phyloP scores from a whole-genome alignment of 2,888 invertebrate genomes.

The Lepidochrysops patricia region DNA sequence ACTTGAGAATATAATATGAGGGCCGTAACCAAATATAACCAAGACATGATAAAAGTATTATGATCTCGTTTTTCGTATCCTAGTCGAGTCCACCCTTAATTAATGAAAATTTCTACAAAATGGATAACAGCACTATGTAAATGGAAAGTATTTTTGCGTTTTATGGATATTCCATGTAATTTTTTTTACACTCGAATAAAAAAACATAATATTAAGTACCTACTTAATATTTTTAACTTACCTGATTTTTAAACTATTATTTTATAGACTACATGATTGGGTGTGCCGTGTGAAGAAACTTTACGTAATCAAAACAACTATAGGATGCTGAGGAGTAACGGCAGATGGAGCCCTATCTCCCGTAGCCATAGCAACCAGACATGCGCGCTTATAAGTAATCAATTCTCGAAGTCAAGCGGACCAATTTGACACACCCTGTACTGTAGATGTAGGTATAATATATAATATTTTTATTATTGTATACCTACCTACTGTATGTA shows the following conservation, averaged over 20 bases:
- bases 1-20: constrained; percentile 24
- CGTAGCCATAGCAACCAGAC: constrained; percentile 48
- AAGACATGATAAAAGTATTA: constrained; percentile 31
- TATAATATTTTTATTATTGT: too few species aligned
- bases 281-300: constrained; percentile 10
- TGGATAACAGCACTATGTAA: too few species aligned
- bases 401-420: constrained; percentile 16
- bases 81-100: too few species aligned
- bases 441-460: not conserved
- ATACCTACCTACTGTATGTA: too few species aligned
- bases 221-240: not conserved
- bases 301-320: constrained; percentile 38
- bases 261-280: not conserved
- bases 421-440: not conserved
- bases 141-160: too few species aligned
- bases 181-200: too few species aligned
- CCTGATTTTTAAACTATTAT: not conserved
- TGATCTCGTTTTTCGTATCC: too few species aligned
- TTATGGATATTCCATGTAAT: too few species aligned
- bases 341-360: constrained; percentile 45
- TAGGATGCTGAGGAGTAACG: constrained; percentile 43
- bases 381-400: constrained; percentile 40
- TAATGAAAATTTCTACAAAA: too few species aligned
- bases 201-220: too few species aligned
- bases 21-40: constrained; percentile 30